A percentile compares a stretch with the other conserved stretches of the same genome.
Evolutionary conservation across 2,797 vertebrate genomes (phyloP).

Genomic region (Sebastes oblongus): DNA sequence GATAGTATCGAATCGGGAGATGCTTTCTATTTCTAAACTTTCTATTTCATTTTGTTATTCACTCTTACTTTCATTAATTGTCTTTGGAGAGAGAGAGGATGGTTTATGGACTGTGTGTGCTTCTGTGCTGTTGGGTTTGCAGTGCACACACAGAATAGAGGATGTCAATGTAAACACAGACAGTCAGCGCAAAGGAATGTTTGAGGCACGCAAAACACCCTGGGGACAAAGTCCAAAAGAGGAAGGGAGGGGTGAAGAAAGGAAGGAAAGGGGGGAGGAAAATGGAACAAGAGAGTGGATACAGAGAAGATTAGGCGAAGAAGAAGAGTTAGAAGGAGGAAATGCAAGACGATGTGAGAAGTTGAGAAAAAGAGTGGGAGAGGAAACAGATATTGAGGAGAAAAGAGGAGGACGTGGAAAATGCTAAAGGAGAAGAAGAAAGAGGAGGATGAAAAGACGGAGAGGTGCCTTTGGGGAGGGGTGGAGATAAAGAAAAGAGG

Average conservation of each 20-base stretch:
- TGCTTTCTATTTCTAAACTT: conserved; percentile 12
- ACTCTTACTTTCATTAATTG: conserved; percentile 20
- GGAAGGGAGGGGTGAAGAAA: conserved; percentile 38
- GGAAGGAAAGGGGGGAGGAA: conserved; percentile 28
- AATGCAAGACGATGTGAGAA: conserved; percentile 30
- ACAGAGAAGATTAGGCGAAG: conserved; percentile 33
- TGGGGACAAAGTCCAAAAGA: conserved; percentile 65
- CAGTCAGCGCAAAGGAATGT: conserved; percentile 81
- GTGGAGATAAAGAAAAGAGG: conserved; percentile 2
- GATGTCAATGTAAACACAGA: conserved; percentile 80
- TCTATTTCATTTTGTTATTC: conserved; percentile 4
- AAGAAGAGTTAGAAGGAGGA: conserved; percentile 18
- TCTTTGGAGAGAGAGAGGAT: neutral
- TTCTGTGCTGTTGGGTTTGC: conserved; percentile 38
- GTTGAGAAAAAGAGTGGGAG: conserved; percentile 38
- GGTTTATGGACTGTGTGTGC: conserved; percentile 35
- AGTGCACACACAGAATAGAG: conserved; percentile 49
- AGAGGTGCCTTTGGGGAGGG: conserved; percentile 2
- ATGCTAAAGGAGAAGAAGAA: neutral
- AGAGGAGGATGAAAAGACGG: conserved; percentile 2
- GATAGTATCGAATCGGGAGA: too few relatives aligned
- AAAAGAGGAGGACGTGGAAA: conserved; percentile 23
- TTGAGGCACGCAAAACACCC: conserved; percentile 70
- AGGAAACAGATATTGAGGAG: conserved; percentile 26
- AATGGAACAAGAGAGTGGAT: conserved; percentile 42